phyloP scores from a whole-genome alignment of 1,140 invertebrate species.

The Hyles vespertilio region DNA sequence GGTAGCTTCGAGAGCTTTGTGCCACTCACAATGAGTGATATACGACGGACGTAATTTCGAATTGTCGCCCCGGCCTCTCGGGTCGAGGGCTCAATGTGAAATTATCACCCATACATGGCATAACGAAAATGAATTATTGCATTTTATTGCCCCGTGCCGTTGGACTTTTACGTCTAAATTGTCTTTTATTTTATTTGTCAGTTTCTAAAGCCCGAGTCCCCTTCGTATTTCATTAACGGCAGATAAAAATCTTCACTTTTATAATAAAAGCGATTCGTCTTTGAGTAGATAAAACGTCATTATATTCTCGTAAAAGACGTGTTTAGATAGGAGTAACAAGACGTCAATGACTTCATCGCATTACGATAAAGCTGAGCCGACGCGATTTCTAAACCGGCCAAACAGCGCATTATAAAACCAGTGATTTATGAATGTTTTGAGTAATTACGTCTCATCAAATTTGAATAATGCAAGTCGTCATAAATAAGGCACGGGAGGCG shows the following conservation, averaged over 20 bases:
- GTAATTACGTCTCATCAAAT: slow-evolving; percentile 72
- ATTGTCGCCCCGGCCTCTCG: slow-evolving; percentile 58
- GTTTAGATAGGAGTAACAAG: slow-evolving; percentile 47
- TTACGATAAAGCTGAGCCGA: slow-evolving; percentile 36
- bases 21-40: slow-evolving; percentile 71
- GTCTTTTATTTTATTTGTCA: slow-evolving; percentile 14
- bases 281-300: slow-evolving; percentile 40
- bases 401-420: slow-evolving; percentile 57
- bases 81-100: slow-evolving; percentile 52
- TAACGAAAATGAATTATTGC: slow-evolving; percentile 74
- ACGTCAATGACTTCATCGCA: slow-evolving; percentile 53
- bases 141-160: slow-evolving; percentile 49
- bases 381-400: slow-evolving; percentile 55
- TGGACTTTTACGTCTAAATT: slow-evolving; percentile 40
- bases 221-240: slow-evolving; percentile 2
- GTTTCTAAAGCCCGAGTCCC: neutral
- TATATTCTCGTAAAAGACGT: slow-evolving; percentile 51
- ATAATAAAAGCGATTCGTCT: slow-evolving; percentile 25
- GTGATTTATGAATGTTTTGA: slow-evolving; percentile 72
- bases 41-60: slow-evolving; percentile 67
- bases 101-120: slow-evolving; percentile 70
- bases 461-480: slow-evolving; percentile 66
- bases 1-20: slow-evolving; percentile 62
- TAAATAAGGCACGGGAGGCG: slow-evolving; percentile 53
- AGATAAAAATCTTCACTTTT: slow-evolving; percentile 9